A percentile compares a stretch with the other conserved stretches of the same genome.
These are phyloP conservation scores for Drosophila paulistorum DNA, from an alignment of 1,140 invertebrate genomes.

Conservation along the genomic window DNA sequence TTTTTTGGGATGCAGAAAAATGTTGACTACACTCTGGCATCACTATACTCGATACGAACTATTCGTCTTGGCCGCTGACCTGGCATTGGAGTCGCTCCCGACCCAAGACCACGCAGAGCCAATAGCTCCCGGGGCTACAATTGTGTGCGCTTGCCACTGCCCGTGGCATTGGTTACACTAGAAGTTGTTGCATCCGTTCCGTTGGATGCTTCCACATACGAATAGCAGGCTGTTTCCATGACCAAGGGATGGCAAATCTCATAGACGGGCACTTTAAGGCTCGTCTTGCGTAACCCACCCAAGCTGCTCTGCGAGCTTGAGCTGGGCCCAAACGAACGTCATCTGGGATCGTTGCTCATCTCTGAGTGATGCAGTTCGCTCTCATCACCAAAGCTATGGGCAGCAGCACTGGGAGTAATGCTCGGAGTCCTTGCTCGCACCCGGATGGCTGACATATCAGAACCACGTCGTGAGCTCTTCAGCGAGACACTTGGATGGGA, in stretches of 20 bases:
- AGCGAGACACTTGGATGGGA: constrained; percentile 70
- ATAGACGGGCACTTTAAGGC: constrained; percentile 76
- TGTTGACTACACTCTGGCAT: constrained; percentile 55
- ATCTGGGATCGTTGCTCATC: constrained; percentile 84
- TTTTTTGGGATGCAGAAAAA: no score
- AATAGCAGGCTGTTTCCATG: constrained; percentile 76
- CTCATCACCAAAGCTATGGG: constrained; percentile 84
- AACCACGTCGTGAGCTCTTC: constrained; percentile 85
- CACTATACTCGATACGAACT: constrained; percentile 71
- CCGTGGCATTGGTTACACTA: neutral
- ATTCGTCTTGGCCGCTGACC: constrained; percentile 64
- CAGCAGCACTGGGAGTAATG: constrained; percentile 82
- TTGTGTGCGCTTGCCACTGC: constrained; percentile 59
- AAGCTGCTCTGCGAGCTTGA: constrained; percentile 81
- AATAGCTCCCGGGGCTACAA: constrained; percentile 77
- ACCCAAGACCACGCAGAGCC: constrained; percentile 62
- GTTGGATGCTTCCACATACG: constrained; percentile 60
- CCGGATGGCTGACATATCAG: constrained; percentile 87
- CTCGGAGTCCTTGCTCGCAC: constrained; percentile 84
- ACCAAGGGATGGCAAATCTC: constrained; percentile 82
- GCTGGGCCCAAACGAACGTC: constrained; percentile 83
- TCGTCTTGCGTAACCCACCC: constrained; percentile 77
- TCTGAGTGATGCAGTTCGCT: constrained; percentile 84
- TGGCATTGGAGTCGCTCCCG: constrained; percentile 31
- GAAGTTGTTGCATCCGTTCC: constrained; percentile 31